A percentile compares a stretch with the other conserved stretches of the same genome.
Conservation (phyloP, 2,113 vertebrate genomes). For the Hippocampus zosterae region DNA sequence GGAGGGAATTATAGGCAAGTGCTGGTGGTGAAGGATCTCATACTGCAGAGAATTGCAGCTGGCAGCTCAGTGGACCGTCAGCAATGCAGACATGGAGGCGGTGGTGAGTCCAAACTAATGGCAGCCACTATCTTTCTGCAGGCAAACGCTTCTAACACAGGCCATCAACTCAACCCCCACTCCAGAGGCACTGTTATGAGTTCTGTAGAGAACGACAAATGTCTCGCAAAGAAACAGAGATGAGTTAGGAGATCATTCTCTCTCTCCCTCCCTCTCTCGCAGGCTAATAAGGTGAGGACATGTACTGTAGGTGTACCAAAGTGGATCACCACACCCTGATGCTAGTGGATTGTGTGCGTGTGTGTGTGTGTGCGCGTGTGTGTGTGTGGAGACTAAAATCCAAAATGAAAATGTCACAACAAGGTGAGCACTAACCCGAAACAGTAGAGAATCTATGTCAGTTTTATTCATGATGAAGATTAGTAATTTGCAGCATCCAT, state of each 20-base stretch:
- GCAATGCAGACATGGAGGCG: no score
- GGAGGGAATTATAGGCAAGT: background rate
- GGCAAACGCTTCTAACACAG: slow-evolving; percentile 35
- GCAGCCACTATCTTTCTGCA: slow-evolving; percentile 22
- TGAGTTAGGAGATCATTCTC: slow-evolving; percentile 47
- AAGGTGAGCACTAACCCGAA: background rate
- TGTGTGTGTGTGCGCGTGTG: slow-evolving; percentile 25
- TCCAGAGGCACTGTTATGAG: slow-evolving; percentile 32
- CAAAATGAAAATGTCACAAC: background rate
- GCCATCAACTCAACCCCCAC: slow-evolving; percentile 28
- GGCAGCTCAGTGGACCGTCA: slow-evolving; percentile 10
- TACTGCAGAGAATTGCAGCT: slow-evolving; percentile 3
- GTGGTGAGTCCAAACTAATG: slow-evolving; percentile 24
- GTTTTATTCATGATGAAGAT: slow-evolving; percentile 1
- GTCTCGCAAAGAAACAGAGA: slow-evolving; percentile 53
- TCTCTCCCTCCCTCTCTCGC: slow-evolving; percentile 24
- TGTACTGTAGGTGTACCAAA: slow-evolving; percentile 37
- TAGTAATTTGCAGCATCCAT: no score
- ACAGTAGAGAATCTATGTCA: background rate
- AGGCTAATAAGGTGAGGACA: slow-evolving; percentile 51
- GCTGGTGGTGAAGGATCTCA: slow-evolving; percentile 1
- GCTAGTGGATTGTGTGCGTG: slow-evolving; percentile 17
- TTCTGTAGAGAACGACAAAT: slow-evolving; percentile 58
- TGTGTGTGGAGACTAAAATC: slow-evolving; percentile 16
- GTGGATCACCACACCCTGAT: slow-evolving; percentile 34